These are phyloP conservation scores for Euleptes europaea DNA, from an alignment of 2,113 vertebrate genomes.

Conservation along the genomic window DNA sequence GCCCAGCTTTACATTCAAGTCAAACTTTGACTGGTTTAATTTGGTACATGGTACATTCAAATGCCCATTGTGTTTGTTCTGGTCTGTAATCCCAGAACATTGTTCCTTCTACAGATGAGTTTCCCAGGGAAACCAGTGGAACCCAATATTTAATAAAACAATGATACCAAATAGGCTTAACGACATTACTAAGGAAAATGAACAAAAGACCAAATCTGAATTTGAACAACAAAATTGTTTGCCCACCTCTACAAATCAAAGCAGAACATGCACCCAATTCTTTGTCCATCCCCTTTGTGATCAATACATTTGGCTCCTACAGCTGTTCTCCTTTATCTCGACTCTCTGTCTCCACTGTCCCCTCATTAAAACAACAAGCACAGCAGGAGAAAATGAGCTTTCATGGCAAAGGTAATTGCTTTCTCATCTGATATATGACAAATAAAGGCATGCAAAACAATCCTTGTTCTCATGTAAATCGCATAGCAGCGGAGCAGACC, in stretches of 20 bases:
- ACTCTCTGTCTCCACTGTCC: constrained; percentile 42
- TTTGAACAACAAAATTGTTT: no score
- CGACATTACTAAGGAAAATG: no score
- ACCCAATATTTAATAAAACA: no score
- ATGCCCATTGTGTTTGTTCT: no score
- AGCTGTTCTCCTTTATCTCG: not conserved
- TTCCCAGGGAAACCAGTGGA: no score
- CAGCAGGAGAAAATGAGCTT: constrained; percentile 28
- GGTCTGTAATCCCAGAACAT: no score
- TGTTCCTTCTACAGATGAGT: no score
- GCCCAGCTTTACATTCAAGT: no score
- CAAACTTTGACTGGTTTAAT: no score
- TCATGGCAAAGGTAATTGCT: constrained; percentile 44
- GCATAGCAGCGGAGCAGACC: constrained; percentile 12
- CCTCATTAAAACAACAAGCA: constrained; percentile 47
- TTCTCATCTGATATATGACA: constrained; percentile 20
- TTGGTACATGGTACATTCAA: no score
- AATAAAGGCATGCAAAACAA: constrained; percentile 37
- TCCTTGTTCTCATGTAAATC: constrained; percentile 1
- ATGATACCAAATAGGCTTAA: no score
- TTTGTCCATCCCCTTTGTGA: constrained; percentile 17
- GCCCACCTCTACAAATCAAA: not conserved
- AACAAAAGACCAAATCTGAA: no score
- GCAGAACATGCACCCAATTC: constrained; percentile 23
- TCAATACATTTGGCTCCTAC: constrained; percentile 3